Percentiles rank a stretch among this genome's conserved stretches.
phyloP scores from a whole-genome alignment of 1,140 invertebrate genomes.

The Andricus grossulariae region DNA sequence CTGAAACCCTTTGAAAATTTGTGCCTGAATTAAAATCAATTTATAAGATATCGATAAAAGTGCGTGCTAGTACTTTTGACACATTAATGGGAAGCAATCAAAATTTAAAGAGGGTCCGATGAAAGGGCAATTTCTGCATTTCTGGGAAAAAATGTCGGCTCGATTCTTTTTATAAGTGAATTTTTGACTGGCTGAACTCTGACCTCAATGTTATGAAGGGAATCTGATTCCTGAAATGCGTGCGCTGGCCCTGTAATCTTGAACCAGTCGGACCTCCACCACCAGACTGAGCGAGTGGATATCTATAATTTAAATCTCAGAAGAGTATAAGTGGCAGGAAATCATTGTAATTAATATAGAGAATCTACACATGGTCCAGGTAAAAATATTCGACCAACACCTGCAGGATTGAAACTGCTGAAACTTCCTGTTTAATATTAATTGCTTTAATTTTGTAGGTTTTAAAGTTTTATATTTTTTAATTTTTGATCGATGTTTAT shows the following conservation, averaged over 20 bases:
- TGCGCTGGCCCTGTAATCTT: slow-evolving; percentile 56
- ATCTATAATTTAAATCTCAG: slow-evolving; percentile 67
- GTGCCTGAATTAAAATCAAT: no score
- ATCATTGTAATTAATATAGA: slow-evolving; percentile 65
- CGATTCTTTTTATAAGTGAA: neutral
- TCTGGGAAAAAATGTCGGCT: neutral
- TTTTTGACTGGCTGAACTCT: slow-evolving; percentile 44
- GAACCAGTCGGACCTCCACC: slow-evolving; percentile 19
- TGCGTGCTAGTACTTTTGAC: no score
- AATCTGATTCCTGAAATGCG: slow-evolving; percentile 60
- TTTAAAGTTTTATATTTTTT: no score
- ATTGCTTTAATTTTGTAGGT: no score
- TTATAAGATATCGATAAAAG: no score
- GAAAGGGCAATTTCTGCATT: neutral
- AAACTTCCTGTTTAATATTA: no score
- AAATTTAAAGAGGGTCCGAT: neutral
- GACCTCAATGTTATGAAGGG: slow-evolving; percentile 56
- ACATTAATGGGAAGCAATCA: neutral
- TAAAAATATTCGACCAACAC: slow-evolving; percentile 15
- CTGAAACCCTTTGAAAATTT: no score
- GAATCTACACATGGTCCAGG: slow-evolving; percentile 45
- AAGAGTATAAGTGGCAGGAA: slow-evolving; percentile 60
- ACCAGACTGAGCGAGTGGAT: slow-evolving; percentile 44
- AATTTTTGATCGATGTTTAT: no score
- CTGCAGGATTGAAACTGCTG: no score